phyloP scores from a whole-genome alignment of 1,140 invertebrate species.

The Linepithema humile region DNA sequence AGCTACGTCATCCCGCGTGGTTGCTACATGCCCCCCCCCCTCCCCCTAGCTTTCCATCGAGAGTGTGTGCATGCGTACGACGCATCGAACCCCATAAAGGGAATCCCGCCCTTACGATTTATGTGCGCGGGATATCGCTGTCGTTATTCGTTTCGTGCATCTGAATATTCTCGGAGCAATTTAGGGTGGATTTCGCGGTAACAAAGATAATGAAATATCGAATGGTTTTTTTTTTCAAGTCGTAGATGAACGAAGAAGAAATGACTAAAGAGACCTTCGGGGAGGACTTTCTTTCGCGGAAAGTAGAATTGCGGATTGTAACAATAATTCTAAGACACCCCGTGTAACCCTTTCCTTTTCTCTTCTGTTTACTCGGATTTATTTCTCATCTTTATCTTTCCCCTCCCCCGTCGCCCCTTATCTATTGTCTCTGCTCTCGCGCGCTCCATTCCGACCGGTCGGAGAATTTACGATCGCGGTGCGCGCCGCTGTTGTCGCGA shows the following conservation, averaged over 20 bases:
- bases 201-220: not conserved
- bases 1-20: conserved; percentile 38
- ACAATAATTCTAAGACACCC: not conserved
- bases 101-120: conserved; percentile 61
- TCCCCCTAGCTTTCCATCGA: too few relatives aligned
- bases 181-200: not conserved
- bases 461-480: conserved; percentile 57
- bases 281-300: too few relatives aligned
- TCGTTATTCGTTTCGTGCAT: not conserved
- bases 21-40: not conserved
- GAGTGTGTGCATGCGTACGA: conserved; percentile 14
- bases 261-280: not conserved
- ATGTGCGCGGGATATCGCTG: not conserved
- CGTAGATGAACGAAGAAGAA: not conserved
- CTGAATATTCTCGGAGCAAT: not conserved
- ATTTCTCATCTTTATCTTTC: not conserved
- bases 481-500: conserved; percentile 46
- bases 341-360: not conserved
- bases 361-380: not conserved
- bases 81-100: conserved; percentile 53
- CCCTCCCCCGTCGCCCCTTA: not conserved
- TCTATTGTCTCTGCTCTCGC: conserved; percentile 4
- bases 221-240: not conserved
- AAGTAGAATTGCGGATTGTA: too few relatives aligned
- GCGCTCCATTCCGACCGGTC: conserved; percentile 5